Conservation (phyloP, 2,113 vertebrate species). For the Gasterosteus nipponicus region DNA sequence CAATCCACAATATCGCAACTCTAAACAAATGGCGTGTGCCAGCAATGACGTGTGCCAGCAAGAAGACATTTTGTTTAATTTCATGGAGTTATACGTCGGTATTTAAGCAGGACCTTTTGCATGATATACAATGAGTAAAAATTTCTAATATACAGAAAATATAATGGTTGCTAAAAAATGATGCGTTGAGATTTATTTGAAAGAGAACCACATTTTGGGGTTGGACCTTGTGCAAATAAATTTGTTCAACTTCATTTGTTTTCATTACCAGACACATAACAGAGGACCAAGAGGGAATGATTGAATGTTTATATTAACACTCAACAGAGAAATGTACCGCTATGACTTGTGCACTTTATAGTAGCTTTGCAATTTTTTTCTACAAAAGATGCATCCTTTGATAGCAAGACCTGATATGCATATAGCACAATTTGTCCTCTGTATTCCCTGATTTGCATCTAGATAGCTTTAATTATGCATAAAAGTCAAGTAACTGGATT, state of each 20-base stretch:
- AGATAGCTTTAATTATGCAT: slow-evolving; percentile 86
- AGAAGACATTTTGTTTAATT: slow-evolving; percentile 8
- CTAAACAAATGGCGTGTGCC: slow-evolving; percentile 24
- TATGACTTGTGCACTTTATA: slow-evolving; percentile 18
- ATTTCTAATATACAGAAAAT: background rate
- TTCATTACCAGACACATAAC: slow-evolving; percentile 4
- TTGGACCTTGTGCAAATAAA: background rate
- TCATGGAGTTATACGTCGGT: background rate
- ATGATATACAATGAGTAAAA: background rate
- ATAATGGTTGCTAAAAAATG: background rate
- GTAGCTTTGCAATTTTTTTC: slow-evolving; percentile 21
- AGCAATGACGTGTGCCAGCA: too few species aligned
- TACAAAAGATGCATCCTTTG: slow-evolving; percentile 31
- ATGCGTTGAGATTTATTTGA: background rate
- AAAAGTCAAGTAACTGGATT: slow-evolving; percentile 81
- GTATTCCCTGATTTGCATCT: slow-evolving; percentile 82
- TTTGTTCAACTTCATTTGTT: slow-evolving; percentile 1
- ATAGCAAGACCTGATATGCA: slow-evolving; percentile 56
- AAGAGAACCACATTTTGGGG: background rate
- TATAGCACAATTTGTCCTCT: slow-evolving; percentile 71
- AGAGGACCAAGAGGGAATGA: slow-evolving; percentile 14
- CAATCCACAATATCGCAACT: slow-evolving; percentile 17
- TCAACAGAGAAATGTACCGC: slow-evolving; percentile 46
- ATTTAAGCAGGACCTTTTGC: slow-evolving; percentile 5
- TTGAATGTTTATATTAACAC: slow-evolving; percentile 20